These are phyloP conservation scores for Ceratosolen fusciceps DNA, from an alignment of 1,140 invertebrate genomes.

Conservation along the genomic window DNA sequence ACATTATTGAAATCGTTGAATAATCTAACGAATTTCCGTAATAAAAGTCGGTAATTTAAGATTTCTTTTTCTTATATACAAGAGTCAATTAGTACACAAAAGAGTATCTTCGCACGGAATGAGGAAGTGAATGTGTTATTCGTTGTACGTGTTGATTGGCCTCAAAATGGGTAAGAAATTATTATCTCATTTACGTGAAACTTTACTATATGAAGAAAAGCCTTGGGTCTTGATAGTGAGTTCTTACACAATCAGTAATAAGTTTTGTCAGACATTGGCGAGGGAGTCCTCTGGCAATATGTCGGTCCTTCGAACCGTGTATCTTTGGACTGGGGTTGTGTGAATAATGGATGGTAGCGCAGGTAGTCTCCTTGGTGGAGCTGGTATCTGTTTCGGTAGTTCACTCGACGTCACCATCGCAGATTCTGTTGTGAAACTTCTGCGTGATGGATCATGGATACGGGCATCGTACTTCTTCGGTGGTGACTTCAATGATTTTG, in stretches of 20 bases:
- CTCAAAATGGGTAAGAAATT: too few species aligned
- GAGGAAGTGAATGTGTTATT: too few species aligned
- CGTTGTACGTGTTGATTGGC: too few species aligned
- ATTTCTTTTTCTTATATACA: too few species aligned
- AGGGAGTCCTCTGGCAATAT: slow-evolving; percentile 57
- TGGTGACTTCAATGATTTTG: slow-evolving; percentile 38
- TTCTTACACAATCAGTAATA: background rate
- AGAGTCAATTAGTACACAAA: too few species aligned
- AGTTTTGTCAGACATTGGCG: slow-evolving; percentile 41
- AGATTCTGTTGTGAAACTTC: slow-evolving; percentile 53
- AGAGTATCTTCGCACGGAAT: too few species aligned
- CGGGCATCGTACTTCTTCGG: slow-evolving; percentile 52
- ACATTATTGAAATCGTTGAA: too few species aligned
- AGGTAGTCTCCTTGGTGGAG: slow-evolving; percentile 62
- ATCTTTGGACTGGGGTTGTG: slow-evolving; percentile 64
- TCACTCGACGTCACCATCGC: slow-evolving; percentile 68
- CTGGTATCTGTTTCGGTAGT: slow-evolving; percentile 69
- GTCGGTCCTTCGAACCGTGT: slow-evolving; percentile 56
- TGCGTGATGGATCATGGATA: slow-evolving; percentile 5
- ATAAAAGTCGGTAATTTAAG: too few species aligned
- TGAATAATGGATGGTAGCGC: slow-evolving; percentile 55
- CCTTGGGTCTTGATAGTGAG: background rate
- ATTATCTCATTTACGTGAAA: too few species aligned
- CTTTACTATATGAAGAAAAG: too few species aligned
- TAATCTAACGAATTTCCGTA: too few species aligned